Conservation (phyloP, 2,113 vertebrate genomes). For the Ciconia stormi region DNA sequence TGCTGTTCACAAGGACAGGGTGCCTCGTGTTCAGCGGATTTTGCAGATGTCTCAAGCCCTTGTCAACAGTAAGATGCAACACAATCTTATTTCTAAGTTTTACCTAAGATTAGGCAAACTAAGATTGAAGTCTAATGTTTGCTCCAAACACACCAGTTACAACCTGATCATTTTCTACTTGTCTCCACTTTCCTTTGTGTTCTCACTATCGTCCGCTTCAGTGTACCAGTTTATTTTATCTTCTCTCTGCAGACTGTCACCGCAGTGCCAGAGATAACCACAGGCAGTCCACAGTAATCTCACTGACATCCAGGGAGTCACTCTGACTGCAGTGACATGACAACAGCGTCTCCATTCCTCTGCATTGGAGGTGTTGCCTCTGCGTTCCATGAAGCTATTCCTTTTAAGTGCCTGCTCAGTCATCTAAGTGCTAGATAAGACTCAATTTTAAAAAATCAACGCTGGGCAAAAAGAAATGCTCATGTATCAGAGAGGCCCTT, state of each 20-base stretch:
- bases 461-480: neutral
- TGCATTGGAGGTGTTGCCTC: neutral
- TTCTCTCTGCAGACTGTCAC: neutral
- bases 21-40: neutral
- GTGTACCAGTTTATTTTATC: neutral
- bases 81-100: neutral
- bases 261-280: neutral
- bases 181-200: neutral
- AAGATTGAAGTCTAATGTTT: neutral
- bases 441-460: neutral
- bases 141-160: neutral
- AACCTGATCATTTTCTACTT: neutral
- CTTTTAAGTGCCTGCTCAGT: neutral
- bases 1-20: neutral
- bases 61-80: neutral
- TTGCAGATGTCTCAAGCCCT: neutral
- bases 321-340: neutral
- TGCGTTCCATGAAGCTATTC: neutral
- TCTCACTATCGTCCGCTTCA: neutral
- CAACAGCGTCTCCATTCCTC: neutral
- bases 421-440: neutral
- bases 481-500: neutral
- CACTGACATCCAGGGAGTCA: neutral
- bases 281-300: neutral
- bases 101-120: neutral